Evolutionary conservation across 2,888 invertebrate species (phyloP).

Genomic region (Pyrocoelia pectoralis): DNA sequence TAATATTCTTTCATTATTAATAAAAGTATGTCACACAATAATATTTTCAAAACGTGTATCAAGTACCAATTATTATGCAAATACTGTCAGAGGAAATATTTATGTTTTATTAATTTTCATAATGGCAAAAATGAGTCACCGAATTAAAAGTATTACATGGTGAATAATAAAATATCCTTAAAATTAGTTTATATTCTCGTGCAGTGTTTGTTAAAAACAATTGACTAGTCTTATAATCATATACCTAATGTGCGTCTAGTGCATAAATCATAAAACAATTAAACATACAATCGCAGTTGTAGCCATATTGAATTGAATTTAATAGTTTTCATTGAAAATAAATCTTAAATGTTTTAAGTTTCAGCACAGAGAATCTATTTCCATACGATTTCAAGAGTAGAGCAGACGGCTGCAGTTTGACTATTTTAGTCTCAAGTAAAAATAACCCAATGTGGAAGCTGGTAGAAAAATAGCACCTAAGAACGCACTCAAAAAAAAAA

Average conservation of each 20-base stretch:
- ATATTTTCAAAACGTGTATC: slow-evolving; percentile 8
- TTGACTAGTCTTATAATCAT: slow-evolving; percentile 39
- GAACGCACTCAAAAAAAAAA: slow-evolving; percentile 23
- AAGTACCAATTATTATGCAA: slow-evolving; percentile 12
- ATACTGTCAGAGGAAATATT: slow-evolving; percentile 11
- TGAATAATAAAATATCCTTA: slow-evolving; percentile 37
- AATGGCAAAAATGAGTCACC: slow-evolving; percentile 44
- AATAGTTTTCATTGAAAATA: slow-evolving; percentile 15
- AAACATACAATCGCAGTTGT: slow-evolving; percentile 17
- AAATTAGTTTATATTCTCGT: slow-evolving; percentile 20
- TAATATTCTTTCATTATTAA: background rate
- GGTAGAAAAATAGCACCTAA: slow-evolving; percentile 37
- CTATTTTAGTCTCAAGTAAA: slow-evolving; percentile 54
- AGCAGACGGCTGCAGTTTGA: slow-evolving; percentile 50
- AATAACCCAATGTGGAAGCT: slow-evolving; percentile 47
- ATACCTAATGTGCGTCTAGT: slow-evolving; percentile 30
- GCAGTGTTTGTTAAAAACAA: slow-evolving; percentile 29
- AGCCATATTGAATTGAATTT: slow-evolving; percentile 3
- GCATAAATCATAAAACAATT: slow-evolving; percentile 31
- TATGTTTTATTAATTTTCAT: slow-evolving; percentile 39
- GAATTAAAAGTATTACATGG: slow-evolving; percentile 30
- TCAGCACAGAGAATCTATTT: slow-evolving; percentile 48
- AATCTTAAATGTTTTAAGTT: background rate
- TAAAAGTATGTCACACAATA: slow-evolving; percentile 3
- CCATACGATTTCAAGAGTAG: slow-evolving; percentile 54